Percentiles rank a stretch among this genome's conserved stretches.
Conservation (phyloP, 1,140 invertebrate genomes). For the Brachionus sp. region DNA sequence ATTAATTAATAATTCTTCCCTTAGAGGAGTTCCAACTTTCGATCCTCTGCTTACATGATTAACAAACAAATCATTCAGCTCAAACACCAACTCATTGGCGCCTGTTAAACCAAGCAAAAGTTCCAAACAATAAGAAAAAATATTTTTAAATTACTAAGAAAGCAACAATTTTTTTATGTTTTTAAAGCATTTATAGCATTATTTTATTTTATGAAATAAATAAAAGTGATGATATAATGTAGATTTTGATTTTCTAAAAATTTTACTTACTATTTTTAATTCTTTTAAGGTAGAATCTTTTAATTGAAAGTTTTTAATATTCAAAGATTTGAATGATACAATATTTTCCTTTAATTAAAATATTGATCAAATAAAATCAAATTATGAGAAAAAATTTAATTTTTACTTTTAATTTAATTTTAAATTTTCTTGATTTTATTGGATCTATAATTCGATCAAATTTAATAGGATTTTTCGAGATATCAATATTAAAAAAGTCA, state of each 20-base stretch:
- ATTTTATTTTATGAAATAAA: no score
- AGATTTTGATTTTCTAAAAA: no score
- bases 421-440: neutral
- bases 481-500: conserved; percentile 51
- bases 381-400: neutral
- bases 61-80: no score
- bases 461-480: neutral
- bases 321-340: conserved; percentile 73
- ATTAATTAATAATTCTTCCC: no score
- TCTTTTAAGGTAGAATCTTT: conserved; percentile 74
- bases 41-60: no score
- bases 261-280: conserved; percentile 67
- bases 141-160: neutral
- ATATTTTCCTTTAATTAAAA: conserved; percentile 70
- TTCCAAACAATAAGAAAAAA: no score
- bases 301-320: conserved; percentile 66
- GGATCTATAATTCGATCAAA: neutral
- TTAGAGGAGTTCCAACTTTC: no score
- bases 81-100: no score
- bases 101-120: no score
- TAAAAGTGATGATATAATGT: no score
- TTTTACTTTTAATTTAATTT: neutral
- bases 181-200: no score
- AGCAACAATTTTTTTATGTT: neutral
- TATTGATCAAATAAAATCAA: neutral